Evolutionary conservation across 2,113 vertebrate genomes (phyloP), one percentile per base, ranked within the genome.

Genomic region (Peromyscus maniculatus): DNA sequence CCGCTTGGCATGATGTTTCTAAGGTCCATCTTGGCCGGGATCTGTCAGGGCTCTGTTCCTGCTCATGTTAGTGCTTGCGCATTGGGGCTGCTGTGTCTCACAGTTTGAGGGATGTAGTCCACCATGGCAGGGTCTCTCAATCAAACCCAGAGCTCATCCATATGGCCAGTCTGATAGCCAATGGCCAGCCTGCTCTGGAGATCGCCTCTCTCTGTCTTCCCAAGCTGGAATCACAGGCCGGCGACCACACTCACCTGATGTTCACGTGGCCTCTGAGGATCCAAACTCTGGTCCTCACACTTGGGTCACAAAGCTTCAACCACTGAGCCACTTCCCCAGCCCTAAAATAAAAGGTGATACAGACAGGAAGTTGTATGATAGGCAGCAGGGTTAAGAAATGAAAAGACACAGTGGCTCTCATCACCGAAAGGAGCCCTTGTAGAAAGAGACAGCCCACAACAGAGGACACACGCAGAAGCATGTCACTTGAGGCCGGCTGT

Each of bases 11-110:
- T 26, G 1, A 0, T 49, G n/a, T 71, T 67, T 66, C 19, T 72
- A 33, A 11, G 36, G 22, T 46, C 64, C 64, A 6, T 17, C 15
- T 52, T 1, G 1, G 1, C 36, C 17, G 1, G n/a, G 19, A 0
- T 31, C 10, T 39, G 33, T 22, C 22, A 6, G 31, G 0, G 3
- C 39, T 82, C 28, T 39, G 5, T n/a, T 57, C 80, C 16, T 22
- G 4, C 59, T 66, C 43, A 46, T 26, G 5, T 13, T 36, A 17
- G 49, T 15, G 9, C 55, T 28, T 16, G 5, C 12, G 22, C 19
- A 82, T 12, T 21, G 74, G 43, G 26, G 24, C 6, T 36, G 52
- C 17, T 57, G 46, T 33, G n/a, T 10, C 24, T 46, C 75, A 28
- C 43, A 77, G 75, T 31, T 52, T 26, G 26, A 52, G 26, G 77